Evolutionary conservation across 2,797 vertebrate genomes (phyloP).

Genomic region (Yasuhikotakia modesta): DNA sequence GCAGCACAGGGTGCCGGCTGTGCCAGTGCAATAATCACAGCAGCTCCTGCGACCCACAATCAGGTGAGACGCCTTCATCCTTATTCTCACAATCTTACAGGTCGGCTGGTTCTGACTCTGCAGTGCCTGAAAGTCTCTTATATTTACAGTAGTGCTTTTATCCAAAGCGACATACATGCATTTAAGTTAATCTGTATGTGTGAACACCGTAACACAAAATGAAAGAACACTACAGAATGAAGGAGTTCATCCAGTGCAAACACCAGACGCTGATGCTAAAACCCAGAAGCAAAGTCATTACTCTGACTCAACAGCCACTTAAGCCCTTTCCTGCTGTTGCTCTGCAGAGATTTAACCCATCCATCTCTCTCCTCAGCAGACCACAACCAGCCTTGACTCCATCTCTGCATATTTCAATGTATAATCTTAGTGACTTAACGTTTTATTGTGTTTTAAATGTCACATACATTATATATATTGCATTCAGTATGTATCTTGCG

Average conservation of each 20-base stretch:
- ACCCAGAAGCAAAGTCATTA: not conserved
- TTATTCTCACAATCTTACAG: not conserved
- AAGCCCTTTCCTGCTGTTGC: not conserved
- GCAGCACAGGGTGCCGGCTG: slow-evolving; percentile 67
- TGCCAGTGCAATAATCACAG: slow-evolving; percentile 81
- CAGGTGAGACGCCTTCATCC: slow-evolving; percentile 56
- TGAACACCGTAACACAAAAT: too few relatives aligned
- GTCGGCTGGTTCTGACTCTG: too few relatives aligned
- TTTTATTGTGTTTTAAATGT: too few relatives aligned
- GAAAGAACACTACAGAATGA: too few relatives aligned
- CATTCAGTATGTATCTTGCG: too few relatives aligned
- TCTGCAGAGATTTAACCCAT: not conserved
- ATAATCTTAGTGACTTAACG: too few relatives aligned
- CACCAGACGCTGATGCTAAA: not conserved
- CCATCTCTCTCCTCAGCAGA: not conserved
- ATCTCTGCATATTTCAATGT: too few relatives aligned
- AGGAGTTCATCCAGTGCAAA: not conserved
- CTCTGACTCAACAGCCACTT: not conserved
- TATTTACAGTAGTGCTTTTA: too few relatives aligned
- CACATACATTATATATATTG: too few relatives aligned
- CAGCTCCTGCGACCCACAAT: slow-evolving; percentile 69
- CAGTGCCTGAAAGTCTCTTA: too few relatives aligned
- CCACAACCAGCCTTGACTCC: not conserved
- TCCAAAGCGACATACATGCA: too few relatives aligned
- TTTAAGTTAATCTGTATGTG: too few relatives aligned